A percentile compares a stretch with the other conserved stretches of the same genome.
Evolutionary conservation across 2,113 vertebrate species (phyloP).

Genomic region (Limanda limanda): DNA sequence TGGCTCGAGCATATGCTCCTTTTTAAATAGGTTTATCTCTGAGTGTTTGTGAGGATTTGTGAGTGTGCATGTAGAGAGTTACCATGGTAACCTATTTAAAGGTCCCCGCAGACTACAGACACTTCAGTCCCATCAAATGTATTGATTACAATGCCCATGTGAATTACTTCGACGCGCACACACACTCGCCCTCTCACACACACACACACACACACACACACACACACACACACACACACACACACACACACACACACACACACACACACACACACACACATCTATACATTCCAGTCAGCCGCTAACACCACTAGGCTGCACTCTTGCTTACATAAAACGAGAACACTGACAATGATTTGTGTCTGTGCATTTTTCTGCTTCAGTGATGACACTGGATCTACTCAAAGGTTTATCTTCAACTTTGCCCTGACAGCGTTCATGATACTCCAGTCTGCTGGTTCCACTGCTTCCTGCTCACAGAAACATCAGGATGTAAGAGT

Average conservation of each 20-base stretch:
- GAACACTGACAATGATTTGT: not conserved
- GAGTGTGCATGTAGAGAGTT: constrained; percentile 17
- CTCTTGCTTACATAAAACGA: constrained; percentile 9
- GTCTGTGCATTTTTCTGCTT: not conserved
- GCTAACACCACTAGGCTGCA: constrained; percentile 32
- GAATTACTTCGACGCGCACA: constrained; percentile 23
- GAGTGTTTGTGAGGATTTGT: constrained; percentile 34
- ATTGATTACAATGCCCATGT: constrained; percentile 43
- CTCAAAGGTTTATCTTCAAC: constrained; percentile 2
- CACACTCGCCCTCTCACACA: constrained; percentile 1
- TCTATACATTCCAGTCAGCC: constrained; percentile 3
- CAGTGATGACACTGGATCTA: not conserved
- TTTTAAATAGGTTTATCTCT: constrained; percentile 26
- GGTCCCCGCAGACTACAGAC: constrained; percentile 35
- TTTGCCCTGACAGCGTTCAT: no score
- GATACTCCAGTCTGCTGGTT: no score
- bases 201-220: constrained; percentile 14
- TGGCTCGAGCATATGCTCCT: constrained; percentile 20
- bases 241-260: constrained; percentile 16
- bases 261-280: constrained; percentile 12
- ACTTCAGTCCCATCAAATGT: constrained; percentile 39
- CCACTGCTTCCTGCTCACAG: not conserved
- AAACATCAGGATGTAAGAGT: not conserved
- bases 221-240: constrained; percentile 16
- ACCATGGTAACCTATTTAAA: constrained; percentile 57